phyloP scores from a whole-genome alignment of 92 coral and sea anemone genomes.

The Porites cylindrica region DNA sequence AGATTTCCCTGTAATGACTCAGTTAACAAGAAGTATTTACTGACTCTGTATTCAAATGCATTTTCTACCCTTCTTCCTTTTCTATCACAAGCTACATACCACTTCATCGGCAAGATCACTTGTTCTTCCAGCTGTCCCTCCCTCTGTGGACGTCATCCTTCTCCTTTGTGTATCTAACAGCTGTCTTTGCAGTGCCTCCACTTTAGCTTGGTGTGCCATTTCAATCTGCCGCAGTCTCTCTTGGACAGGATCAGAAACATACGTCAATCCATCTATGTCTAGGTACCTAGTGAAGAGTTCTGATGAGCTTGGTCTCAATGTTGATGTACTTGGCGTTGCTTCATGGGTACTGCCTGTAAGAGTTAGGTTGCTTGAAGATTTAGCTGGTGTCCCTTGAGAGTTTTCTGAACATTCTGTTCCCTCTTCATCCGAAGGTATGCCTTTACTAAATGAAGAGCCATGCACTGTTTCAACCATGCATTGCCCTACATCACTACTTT shows the following conservation, averaged over 20 bases:
- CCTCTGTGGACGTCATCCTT: constrained; percentile 39
- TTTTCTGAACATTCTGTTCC: constrained; percentile 22
- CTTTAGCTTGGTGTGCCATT: constrained; percentile 69
- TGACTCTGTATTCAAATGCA: no score
- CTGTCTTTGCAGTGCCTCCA: constrained; percentile 78
- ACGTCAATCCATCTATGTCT: constrained; percentile 88
- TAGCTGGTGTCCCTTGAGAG: background rate
- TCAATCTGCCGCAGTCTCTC: constrained; percentile 88
- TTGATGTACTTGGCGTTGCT: constrained; percentile 34
- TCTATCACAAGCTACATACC: constrained; percentile 43
- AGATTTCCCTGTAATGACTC: no score
- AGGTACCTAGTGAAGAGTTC: constrained; percentile 75
- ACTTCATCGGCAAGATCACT: constrained; percentile 86
- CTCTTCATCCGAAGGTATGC: background rate
- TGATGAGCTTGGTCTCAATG: constrained; percentile 60
- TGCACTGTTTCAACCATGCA: background rate
- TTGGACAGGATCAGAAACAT: constrained; percentile 81
- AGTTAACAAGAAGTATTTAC: no score
- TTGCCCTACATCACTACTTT: background rate
- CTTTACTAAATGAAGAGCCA: background rate
- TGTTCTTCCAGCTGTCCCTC: constrained; percentile 54
- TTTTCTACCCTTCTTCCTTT: background rate
- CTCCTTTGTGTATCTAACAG: constrained; percentile 69
- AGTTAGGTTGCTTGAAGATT: constrained; percentile 38
- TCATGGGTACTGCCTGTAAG: constrained; percentile 30